Base-by-base conservation (phyloP, 35 echinoderm and acorn worm genomes). In the Apostichopus parvimensis region DNA sequence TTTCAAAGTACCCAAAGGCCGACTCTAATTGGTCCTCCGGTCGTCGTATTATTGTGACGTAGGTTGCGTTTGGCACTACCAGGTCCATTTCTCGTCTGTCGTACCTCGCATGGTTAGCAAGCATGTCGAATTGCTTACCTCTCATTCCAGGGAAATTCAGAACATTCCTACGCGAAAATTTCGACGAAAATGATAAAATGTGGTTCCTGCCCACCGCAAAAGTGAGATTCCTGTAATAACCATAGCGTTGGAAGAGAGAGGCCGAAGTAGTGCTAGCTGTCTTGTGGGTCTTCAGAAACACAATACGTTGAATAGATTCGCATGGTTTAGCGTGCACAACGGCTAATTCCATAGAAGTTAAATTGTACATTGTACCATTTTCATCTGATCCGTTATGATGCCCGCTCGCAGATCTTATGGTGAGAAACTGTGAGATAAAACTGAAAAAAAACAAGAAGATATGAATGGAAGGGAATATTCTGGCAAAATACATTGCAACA, bases 101-200 rank as follows among this genome's bases (percentile, higher is more conserved):
- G 77, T 97, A 97, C 11, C 93, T 56, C 1, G 95, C 95, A 80
- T 97, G 95, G 73, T 97, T 97, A 4, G 91, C 87, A 20, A 97
- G 65, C 83, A 96, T 94, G 55, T 96, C 78, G 68, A 82, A 94
- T 17, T 2, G 1, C 11, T 58, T 84, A 6, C 89, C 92, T 52
- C 20, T 8, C 61, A 83, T 83, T 17, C 15, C 54, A 6, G 59
- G 79, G 18, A 83, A 84, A 6, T 45, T 52, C 79, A 92, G 14
- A 18, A 80, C 65, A 9, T 20, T 18, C 54, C 28, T 84, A 4
- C 9, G 78, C 52, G 55, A 79, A 57, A 87, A 93, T 8, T 11
- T 8, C 8, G 8, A 10, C 5, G 22, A 5, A 64, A 56, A 60
- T 7, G 81, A 75, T 61, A 93, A 59, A 55, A 93, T 22, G 14